A percentile compares a stretch with the other conserved stretches of the same genome.
phyloP scores from a whole-genome alignment of 2,113 vertebrate genomes.

The Centropristis striata region DNA sequence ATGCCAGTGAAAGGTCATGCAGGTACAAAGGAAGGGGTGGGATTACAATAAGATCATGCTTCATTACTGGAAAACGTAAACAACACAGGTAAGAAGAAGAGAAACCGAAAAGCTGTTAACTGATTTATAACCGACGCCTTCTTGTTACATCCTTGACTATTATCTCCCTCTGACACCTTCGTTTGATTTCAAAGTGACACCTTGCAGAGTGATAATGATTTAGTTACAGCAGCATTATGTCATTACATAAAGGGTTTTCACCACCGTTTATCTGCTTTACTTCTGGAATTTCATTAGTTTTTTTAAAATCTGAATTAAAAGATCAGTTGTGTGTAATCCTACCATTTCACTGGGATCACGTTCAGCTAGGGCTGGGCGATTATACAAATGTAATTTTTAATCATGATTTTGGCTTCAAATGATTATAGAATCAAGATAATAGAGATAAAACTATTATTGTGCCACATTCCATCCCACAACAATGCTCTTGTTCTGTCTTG shows the following conservation, averaged over 20 bases:
- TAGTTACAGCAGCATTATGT: background rate
- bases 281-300: constrained; percentile 4
- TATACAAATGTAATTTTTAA: no score
- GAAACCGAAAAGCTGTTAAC: constrained; percentile 7
- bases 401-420: no score
- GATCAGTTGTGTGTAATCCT: background rate
- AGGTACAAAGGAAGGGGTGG: constrained; percentile 29
- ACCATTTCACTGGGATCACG: background rate
- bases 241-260: background rate
- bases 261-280: background rate
- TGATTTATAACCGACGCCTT: constrained; percentile 28
- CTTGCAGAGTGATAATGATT: constrained; percentile 7
- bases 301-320: background rate
- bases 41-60: constrained; percentile 2
- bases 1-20: constrained; percentile 17
- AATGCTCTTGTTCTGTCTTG: no score
- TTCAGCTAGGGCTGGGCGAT: background rate
- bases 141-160: constrained; percentile 4
- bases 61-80: constrained; percentile 14
- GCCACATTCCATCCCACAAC: no score
- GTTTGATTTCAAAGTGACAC: constrained; percentile 8
- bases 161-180: background rate
- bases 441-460: no score
- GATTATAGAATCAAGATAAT: no score
- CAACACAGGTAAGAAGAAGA: constrained; percentile 6